These are phyloP conservation scores for Pterois miles DNA, from an alignment of 2,797 vertebrate genomes.

Conservation along the genomic window DNA sequence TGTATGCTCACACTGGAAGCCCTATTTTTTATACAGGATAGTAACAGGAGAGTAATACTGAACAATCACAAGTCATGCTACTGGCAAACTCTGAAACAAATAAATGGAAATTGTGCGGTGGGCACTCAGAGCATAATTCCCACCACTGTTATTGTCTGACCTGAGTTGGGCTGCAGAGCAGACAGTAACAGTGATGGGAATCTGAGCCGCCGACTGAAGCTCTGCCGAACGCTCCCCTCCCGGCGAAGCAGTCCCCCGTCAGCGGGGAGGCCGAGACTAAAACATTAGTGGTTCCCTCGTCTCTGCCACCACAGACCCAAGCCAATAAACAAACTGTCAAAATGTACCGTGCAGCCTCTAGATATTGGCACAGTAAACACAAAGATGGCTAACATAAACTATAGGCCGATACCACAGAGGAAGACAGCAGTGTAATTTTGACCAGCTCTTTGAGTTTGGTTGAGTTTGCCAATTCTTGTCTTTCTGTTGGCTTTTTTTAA, in stretches of 20 bases:
- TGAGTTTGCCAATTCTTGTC: not conserved
- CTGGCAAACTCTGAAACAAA: not conserved
- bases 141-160: not conserved
- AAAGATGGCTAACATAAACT: not conserved
- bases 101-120: not conserved
- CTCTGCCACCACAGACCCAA: not conserved
- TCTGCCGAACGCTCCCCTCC: not conserved
- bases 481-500: not conserved
- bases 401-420: not conserved
- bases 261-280: not conserved
- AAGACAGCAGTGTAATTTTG: not conserved
- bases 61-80: not conserved
- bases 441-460: not conserved
- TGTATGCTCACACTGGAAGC: not conserved
- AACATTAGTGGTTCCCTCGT: not conserved
- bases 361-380: not conserved
- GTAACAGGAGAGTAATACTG: not conserved
- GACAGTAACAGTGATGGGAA: not conserved
- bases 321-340: not conserved
- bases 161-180: not conserved
- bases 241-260: not conserved
- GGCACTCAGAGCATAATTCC: not conserved
- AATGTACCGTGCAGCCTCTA: not conserved
- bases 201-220: not conserved
- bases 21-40: not conserved